These are phyloP conservation scores for Protosalanx chinensis DNA, from an alignment of 2,797 vertebrate species.

Conservation along the genomic window DNA sequence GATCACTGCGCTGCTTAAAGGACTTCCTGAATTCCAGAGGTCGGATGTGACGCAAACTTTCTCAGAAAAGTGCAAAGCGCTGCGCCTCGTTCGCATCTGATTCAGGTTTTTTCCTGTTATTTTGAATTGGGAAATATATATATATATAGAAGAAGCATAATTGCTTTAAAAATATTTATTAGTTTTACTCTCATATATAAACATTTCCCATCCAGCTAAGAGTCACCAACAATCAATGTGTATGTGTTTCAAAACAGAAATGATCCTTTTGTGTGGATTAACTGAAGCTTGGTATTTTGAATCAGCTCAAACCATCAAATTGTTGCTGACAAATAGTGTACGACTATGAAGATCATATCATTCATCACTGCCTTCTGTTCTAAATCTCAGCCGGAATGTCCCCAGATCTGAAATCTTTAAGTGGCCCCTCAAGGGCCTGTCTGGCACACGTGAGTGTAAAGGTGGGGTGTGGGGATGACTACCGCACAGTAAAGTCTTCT, in stretches of 20 bases:
- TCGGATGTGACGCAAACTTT: conserved; percentile 31
- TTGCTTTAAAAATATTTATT: too few relatives aligned
- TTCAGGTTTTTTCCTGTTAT: background rate
- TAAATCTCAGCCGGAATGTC: too few relatives aligned
- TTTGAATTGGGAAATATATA: background rate
- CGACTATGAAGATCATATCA: too few relatives aligned
- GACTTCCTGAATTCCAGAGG: conserved; percentile 48
- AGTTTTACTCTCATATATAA: too few relatives aligned
- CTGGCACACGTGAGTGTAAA: conserved; percentile 1
- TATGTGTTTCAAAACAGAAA: background rate
- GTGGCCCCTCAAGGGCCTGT: background rate
- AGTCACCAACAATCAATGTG: too few relatives aligned
- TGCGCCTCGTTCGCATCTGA: too few relatives aligned
- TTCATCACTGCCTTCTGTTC: too few relatives aligned
- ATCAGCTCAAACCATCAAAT: background rate
- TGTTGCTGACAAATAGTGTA: background rate
- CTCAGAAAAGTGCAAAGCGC: background rate
- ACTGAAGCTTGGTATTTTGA: background rate
- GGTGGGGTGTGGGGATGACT: background rate
- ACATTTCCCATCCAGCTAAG: too few relatives aligned
- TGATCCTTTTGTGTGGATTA: background rate
- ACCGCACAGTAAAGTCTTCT: background rate
- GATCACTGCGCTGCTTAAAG: background rate
- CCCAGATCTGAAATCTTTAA: too few relatives aligned
- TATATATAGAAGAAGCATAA: background rate